These are phyloP conservation scores for Limnodromus scolopaceus DNA, from an alignment of 2,797 vertebrate species.

Conservation along the genomic window DNA sequence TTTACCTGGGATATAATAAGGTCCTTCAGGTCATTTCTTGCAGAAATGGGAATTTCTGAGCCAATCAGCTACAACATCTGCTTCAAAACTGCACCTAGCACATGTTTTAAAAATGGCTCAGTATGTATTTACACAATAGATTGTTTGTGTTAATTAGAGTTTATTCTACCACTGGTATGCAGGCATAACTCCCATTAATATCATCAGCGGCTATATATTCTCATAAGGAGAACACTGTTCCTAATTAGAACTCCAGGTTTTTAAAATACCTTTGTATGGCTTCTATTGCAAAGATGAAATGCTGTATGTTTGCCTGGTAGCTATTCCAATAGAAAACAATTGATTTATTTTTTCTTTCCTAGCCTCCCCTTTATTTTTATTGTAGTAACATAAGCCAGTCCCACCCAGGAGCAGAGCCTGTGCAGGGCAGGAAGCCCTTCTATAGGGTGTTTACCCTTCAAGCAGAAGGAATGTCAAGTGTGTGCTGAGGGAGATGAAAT, in stretches of 20 bases:
- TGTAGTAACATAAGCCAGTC: fast-evolving
- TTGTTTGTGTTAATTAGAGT: slow-evolving; percentile 38
- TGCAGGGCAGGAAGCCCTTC: background rate
- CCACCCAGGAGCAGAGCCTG: background rate
- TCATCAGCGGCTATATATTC: background rate
- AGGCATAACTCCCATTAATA: slow-evolving; percentile 11
- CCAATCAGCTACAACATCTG: background rate
- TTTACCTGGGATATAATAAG: background rate
- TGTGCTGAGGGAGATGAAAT: background rate
- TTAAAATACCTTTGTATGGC: background rate
- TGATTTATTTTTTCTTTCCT: too few species aligned
- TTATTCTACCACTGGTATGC: background rate
- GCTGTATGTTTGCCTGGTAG: fast-evolving
- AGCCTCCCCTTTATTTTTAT: background rate
- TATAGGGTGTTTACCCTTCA: background rate
- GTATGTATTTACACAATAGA: slow-evolving; percentile 27
- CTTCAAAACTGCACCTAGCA: background rate
- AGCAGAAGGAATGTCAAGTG: background rate
- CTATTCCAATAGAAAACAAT: background rate
- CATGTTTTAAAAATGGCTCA: background rate
- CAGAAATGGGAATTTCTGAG: slow-evolving; percentile 5
- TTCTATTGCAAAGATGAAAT: background rate
- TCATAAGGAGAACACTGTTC: background rate
- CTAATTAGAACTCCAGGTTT: slow-evolving; percentile 4
- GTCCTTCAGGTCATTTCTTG: background rate